These are phyloP conservation scores for Nyctereutes procyonoides DNA, from an alignment of 2,113 vertebrate genomes.

Conservation along the genomic window DNA sequence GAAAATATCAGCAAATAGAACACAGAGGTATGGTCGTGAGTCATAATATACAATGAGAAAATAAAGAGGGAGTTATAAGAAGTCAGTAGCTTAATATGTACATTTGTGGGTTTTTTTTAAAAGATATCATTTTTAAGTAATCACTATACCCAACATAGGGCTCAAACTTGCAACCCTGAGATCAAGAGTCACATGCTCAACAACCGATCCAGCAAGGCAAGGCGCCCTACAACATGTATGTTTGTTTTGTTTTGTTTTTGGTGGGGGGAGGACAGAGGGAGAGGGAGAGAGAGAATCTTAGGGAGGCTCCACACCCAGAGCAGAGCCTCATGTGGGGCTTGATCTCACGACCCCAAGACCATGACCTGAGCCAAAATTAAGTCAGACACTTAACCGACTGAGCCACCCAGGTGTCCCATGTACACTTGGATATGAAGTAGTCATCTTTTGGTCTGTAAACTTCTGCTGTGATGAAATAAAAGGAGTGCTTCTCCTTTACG, in stretches of 20 bases:
- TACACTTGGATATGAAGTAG: background rate
- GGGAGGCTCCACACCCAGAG: background rate
- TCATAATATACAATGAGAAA: background rate
- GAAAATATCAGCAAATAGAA: conserved; percentile 3
- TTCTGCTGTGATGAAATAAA: background rate
- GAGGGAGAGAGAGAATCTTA: background rate
- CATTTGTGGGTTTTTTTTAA: background rate
- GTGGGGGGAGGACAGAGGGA: background rate
- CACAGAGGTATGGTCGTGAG: background rate
- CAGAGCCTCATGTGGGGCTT: background rate
- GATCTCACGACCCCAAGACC: background rate
- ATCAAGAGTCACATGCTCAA: background rate
- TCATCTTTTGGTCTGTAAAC: background rate
- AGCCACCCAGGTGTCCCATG: background rate
- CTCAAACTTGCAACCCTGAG: background rate
- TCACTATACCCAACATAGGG: background rate
- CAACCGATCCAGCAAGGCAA: background rate
- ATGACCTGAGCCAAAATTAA: background rate
- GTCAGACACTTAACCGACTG: background rate
- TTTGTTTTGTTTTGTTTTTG: background rate
- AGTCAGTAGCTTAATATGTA: background rate
- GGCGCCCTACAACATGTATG: background rate
- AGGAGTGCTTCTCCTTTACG: background rate
- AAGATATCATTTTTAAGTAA: background rate
- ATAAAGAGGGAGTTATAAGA: background rate